These are phyloP conservation scores for Brachionus paranguensis DNA, from an alignment of 1,140 invertebrate species.

Conservation along the genomic window DNA sequence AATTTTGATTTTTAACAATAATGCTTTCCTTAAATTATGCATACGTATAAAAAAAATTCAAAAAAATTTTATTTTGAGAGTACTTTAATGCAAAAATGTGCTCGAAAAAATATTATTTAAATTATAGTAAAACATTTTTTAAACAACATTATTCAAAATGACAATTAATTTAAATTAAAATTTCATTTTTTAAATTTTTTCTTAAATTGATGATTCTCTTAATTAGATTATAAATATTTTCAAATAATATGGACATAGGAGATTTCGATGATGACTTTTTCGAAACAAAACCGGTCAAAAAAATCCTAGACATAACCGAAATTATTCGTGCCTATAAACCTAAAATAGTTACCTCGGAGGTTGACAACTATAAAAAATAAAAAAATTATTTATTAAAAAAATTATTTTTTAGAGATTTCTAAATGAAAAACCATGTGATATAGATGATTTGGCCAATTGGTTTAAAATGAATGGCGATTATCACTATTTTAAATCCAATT, in stretches of 20 bases:
- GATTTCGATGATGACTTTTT: slow-evolving; percentile 38
- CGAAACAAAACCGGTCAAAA: slow-evolving; percentile 10
- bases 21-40: slow-evolving; percentile 14
- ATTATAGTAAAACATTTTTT: too few relatives aligned
- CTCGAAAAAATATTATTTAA: too few relatives aligned
- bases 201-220: background rate
- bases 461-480: slow-evolving; percentile 30
- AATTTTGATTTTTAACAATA: background rate
- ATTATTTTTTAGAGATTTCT: background rate
- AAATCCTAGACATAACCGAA: background rate
- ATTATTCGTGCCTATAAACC: slow-evolving; percentile 2
- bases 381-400: background rate
- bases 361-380: background rate
- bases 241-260: background rate
- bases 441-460: slow-evolving; percentile 30
- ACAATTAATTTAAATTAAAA: background rate
- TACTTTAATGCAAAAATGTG: background rate
- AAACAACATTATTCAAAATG: background rate
- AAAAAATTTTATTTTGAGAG: background rate
- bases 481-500: background rate
- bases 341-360: slow-evolving; percentile 2
- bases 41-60: slow-evolving; percentile 8
- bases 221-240: background rate
- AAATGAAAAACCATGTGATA: background rate
- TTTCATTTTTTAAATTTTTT: background rate